Evolutionary conservation across 2,888 invertebrate species (phyloP), one percentile per base, ranked within the genome.

Genomic region (Megamerina dolium): DNA sequence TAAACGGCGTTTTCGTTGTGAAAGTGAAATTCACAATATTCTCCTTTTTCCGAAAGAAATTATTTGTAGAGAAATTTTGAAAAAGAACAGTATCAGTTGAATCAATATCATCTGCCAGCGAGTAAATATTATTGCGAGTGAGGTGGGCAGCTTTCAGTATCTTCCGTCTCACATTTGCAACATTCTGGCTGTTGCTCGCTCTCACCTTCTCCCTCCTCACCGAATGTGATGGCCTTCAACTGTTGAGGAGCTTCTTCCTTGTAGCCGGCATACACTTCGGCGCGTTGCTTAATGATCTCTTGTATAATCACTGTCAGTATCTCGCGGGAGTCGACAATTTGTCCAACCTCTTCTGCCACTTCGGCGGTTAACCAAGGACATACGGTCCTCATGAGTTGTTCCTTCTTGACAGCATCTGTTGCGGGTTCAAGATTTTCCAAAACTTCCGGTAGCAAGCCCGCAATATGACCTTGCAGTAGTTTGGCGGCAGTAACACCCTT

Each of bases 401-500:
- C 65, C 42, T 65, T 64, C 48, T 67, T 66, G 1, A 61, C 61
- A 5, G 65, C 67, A 54, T 73, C 69, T 13, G 63, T 61, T 39
- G 67, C 62, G 8, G 73, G 68, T 49, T 72, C 72, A 32, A 93
- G 77, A 40, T 84, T 86, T 57, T 86, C 86, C 54, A 92, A 77
- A 53, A 90, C 88, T 38, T 83, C 78, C 13, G 92, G 92, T 60
- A 93, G 77, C 61, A 93, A 77, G 69, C 88, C 87, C 18, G 87
- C 85, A 66, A 93, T 81, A 72, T 91, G 90, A 49, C 87, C 88
- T 59, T 87, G 87, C 63, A 91, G 80, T 48, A 93, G 79, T 50
- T 86, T 83, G 19, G 87, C 81, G 2, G 88, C 88, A 2, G 87
- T 86, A 29, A 87, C 83, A 48, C 87, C 83, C 63, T 85, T 83